Conservation (phyloP, 2,797 vertebrate genomes). For the Brachymystax lenok region DNA sequence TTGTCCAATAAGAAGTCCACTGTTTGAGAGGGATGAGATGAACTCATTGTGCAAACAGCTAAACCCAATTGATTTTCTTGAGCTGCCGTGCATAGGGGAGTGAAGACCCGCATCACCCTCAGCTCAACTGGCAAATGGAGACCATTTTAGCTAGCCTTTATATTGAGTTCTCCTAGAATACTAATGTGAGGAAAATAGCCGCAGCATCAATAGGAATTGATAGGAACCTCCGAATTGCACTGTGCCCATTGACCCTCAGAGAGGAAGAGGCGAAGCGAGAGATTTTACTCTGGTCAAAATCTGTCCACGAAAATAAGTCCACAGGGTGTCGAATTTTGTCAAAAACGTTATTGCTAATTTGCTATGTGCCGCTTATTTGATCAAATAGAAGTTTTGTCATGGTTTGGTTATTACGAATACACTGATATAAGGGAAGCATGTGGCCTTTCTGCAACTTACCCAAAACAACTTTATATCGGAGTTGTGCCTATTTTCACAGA, state of each 20-base stretch:
- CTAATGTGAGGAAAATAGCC: conserved; percentile 8
- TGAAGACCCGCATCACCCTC: conserved; percentile 38
- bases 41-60: conserved; percentile 28
- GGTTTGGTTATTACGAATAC: no score
- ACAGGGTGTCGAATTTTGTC: no score
- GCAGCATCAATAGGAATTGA: background rate
- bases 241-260: background rate
- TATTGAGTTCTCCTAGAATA: conserved; percentile 31
- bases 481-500: no score
- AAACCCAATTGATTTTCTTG: conserved; percentile 31
- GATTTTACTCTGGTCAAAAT: no score
- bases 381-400: no score
- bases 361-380: no score
- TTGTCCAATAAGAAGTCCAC: conserved; percentile 26
- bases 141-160: conserved; percentile 27
- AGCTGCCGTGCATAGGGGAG: conserved; percentile 34
- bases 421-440: no score
- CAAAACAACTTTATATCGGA: no score
- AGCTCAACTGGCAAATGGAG: conserved; percentile 42
- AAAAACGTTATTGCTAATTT: no score
- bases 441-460: no score
- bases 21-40: conserved; percentile 22
- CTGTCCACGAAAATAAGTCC: no score
- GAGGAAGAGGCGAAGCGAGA: background rate
- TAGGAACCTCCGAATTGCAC: background rate